Conservation (phyloP, 2,888 invertebrate species). For the Parasteatoda lunata region DNA sequence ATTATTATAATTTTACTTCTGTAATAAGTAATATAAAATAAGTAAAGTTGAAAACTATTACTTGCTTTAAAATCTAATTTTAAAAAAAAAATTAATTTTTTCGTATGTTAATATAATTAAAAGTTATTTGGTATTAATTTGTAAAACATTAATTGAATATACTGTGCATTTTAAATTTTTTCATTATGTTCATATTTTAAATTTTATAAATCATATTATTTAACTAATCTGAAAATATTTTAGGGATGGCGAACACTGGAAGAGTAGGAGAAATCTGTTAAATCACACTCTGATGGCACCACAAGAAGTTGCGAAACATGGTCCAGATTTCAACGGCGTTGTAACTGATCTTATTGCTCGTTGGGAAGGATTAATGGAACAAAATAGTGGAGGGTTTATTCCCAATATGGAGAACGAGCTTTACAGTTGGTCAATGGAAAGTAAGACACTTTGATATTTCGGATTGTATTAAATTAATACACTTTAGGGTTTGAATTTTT, state of each 20-base stretch:
- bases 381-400: conserved; percentile 73
- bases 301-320: conserved; percentile 77
- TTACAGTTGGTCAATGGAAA: conserved; percentile 86
- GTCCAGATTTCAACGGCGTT: conserved; percentile 67
- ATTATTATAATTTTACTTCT: no score
- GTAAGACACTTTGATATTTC: conserved; percentile 76
- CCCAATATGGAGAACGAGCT: conserved; percentile 81
- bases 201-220: no score
- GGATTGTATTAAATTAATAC: neutral
- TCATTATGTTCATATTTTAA: no score
- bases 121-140: no score
- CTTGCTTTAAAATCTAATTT: no score
- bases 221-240: neutral
- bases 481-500: no score
- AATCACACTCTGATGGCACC: conserved; percentile 84
- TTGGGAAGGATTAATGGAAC: conserved; percentile 47
- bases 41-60: no score
- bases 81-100: no score
- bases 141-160: no score
- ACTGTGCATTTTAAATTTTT: no score
- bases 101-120: no score
- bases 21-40: no score
- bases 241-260: conserved; percentile 87
- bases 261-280: conserved; percentile 81
- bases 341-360: conserved; percentile 68